These are phyloP conservation scores for Loris lydekkerianus DNA, from an alignment of 2,797 vertebrate genomes.

Conservation along the genomic window DNA sequence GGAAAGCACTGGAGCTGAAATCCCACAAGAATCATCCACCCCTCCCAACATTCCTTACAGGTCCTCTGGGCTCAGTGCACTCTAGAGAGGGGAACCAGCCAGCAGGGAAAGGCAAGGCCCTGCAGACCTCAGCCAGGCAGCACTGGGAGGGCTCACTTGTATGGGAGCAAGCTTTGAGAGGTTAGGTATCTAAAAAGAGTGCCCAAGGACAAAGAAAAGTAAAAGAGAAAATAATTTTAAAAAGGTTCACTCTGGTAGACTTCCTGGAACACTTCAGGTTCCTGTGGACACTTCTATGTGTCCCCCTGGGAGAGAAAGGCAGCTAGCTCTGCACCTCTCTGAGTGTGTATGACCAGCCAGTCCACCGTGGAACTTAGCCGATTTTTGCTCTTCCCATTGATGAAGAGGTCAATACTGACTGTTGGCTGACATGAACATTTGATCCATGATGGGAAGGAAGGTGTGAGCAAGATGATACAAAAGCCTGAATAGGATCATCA, in stretches of 20 bases:
- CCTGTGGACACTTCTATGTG: fast-evolving
- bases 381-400: neutral
- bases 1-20: neutral
- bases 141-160: neutral
- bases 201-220: neutral
- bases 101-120: neutral
- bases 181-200: neutral
- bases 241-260: neutral
- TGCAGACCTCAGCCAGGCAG: neutral
- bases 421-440: neutral
- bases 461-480: neutral
- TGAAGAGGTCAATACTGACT: neutral
- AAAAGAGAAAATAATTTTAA: neutral
- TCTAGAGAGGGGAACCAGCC: neutral
- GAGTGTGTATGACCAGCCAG: neutral
- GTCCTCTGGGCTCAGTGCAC: neutral
- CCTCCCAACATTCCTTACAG: neutral
- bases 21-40: neutral
- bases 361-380: neutral
- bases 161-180: neutral
- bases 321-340: neutral
- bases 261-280: neutral
- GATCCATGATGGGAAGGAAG: neutral
- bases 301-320: neutral
- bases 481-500: neutral